Evolutionary conservation across 2,888 invertebrate genomes (phyloP), one percentile per base, ranked within the genome.

Genomic region (Tricholauxania praeusta): DNA sequence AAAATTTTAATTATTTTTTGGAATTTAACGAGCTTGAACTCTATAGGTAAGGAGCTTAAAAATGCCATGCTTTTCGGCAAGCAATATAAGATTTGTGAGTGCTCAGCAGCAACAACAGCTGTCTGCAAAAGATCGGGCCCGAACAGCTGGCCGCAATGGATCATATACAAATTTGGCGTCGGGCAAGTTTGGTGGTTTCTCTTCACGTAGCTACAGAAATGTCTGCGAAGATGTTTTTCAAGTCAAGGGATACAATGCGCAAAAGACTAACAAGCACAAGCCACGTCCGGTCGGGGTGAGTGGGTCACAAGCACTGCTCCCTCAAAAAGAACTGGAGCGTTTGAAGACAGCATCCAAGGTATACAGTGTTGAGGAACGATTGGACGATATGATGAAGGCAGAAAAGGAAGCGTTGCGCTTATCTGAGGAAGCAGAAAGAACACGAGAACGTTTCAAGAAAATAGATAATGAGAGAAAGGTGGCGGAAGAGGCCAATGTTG

Each of bases 331-430:
- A 76, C 91, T 90, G 75, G 88, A 91, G 1, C 85, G 91, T 49
- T 82, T 93, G 5, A 89, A 90, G 81, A 87, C 89, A 57, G 90
- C 91, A 75, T 90, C 92, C 1, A 89, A 87, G 84, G 90, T 91
- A 1, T 78, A 89, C 5, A 89, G 88, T 2, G 76, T 87, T 1
- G 85, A 89, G 77, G 90, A 90, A 12, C 86, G 86, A 62, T 80
- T 88, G 47, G 84, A 85, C 72, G 86, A 87, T 75, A 80, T 89
- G 7, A 85, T 89, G 60, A 84, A 85, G 70, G 85, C 84, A 0
- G 88, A 90, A 76, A 81, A 83, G 47, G 86, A 88, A 57, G 88
- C 88, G 73, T 83, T 86, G 17, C 86, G 88, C 72, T 88, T 91
- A 12, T 89, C 90, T 53, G 87, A 88, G 75, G 90, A 92, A 79